A percentile compares a stretch with the other conserved stretches of the same genome.
Conservation (phyloP, 2,888 invertebrate species). For the Netelia inedita region DNA sequence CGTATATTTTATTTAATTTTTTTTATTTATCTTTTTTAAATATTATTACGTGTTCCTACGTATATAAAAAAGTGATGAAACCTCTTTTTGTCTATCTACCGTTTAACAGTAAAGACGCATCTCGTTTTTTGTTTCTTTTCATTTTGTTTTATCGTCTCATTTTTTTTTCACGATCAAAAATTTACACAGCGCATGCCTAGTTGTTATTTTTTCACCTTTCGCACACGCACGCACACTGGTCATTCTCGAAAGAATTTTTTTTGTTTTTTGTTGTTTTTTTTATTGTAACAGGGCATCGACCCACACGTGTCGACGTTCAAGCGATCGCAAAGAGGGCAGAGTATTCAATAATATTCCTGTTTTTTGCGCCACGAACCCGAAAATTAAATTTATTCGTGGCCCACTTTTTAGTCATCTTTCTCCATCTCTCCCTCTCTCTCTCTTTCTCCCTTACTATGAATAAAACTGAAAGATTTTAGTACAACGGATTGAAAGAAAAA, state of each 20-base stretch:
- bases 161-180: slow-evolving; percentile 30
- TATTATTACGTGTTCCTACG: slow-evolving; percentile 60
- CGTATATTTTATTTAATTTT: slow-evolving; percentile 64
- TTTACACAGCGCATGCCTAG: not conserved
- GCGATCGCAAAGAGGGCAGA: slow-evolving; percentile 23
- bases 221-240: slow-evolving; percentile 22
- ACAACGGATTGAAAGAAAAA: too few species aligned
- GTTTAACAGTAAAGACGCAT: slow-evolving; percentile 76
- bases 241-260: not conserved
- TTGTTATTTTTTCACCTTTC: not conserved
- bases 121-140: slow-evolving; percentile 54
- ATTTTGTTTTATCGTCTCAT: slow-evolving; percentile 48
- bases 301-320: not conserved
- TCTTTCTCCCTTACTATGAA: not conserved
- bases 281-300: not conserved
- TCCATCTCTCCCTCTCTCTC: not conserved
- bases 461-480: not conserved
- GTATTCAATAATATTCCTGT: slow-evolving; percentile 8
- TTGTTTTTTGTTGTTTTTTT: not conserved
- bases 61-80: slow-evolving; percentile 81
- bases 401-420: too few species aligned
- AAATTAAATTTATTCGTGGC: not conserved
- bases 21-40: slow-evolving; percentile 49
- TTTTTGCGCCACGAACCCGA: not conserved
- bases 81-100: slow-evolving; percentile 78